phyloP scores from a whole-genome alignment of 2,113 vertebrate genomes.

The Cynocephalus volans region DNA sequence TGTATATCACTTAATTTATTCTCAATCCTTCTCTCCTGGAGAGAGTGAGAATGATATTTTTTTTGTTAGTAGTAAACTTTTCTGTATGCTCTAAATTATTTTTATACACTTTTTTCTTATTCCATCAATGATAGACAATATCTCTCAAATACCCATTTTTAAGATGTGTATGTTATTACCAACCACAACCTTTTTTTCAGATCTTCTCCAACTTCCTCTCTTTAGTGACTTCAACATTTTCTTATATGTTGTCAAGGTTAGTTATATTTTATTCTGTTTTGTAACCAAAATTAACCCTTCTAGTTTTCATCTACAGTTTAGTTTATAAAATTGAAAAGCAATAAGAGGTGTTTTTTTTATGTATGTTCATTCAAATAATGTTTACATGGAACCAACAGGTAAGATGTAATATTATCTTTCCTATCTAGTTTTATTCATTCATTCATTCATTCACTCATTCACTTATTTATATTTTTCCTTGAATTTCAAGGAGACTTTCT shows the following conservation, averaged over 20 bases:
- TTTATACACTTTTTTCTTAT: background rate
- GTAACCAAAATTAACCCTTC: background rate
- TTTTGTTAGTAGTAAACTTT: background rate
- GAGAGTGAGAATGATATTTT: background rate
- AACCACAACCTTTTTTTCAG: background rate
- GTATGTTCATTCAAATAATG: background rate
- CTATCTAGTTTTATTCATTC: background rate
- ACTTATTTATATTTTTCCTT: background rate
- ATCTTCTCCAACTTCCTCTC: background rate
- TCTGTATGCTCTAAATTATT: background rate
- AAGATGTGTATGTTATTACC: background rate
- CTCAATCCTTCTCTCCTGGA: background rate
- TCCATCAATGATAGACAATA: background rate
- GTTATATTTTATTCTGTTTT: conserved; percentile 3
- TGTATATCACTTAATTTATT: background rate
- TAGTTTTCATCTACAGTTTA: background rate
- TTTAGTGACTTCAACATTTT: background rate
- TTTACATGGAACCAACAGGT: background rate
- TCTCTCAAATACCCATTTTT: background rate
- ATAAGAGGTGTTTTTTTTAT: background rate
- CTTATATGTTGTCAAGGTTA: background rate
- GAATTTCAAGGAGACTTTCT: background rate
- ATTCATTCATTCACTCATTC: background rate
- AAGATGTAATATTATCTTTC: background rate
- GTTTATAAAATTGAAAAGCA: conserved; percentile 8